Evolutionary conservation across 2,113 vertebrate species (phyloP).

Genomic region (Microtus montanus): DNA sequence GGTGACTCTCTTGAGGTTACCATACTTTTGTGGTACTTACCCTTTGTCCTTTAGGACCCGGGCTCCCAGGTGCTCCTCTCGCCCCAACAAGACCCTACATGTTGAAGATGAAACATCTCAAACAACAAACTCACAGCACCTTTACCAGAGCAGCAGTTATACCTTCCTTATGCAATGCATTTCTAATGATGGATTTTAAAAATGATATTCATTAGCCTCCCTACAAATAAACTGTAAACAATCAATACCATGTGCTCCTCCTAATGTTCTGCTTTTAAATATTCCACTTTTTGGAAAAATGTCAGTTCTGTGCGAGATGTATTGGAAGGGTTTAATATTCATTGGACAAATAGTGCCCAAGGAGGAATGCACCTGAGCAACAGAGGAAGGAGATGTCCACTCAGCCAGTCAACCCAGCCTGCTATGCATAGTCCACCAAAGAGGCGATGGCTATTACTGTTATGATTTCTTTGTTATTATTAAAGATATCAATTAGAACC

Average conservation of each 20-base stretch:
- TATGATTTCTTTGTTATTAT: not conserved
- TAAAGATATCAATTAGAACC: slow-evolving; percentile 19
- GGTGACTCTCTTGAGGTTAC: not conserved
- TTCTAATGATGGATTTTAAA: not conserved
- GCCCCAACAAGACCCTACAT: slow-evolving; percentile 90
- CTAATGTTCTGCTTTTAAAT: slow-evolving; percentile 31
- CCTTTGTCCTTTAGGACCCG: slow-evolving; percentile 92
- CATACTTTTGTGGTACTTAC: slow-evolving; percentile 86
- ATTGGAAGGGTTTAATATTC: not conserved
- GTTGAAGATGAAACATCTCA: slow-evolving; percentile 51
- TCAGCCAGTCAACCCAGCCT: not conserved
- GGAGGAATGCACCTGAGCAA: not conserved
- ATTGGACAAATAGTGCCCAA: not conserved
- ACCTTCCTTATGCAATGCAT: not conserved
- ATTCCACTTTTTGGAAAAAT: not conserved
- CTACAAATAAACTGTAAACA: slow-evolving; percentile 36
- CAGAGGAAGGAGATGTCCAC: not conserved
- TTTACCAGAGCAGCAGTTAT: not conserved
- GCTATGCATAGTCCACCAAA: too few relatives aligned
- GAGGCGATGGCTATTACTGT: not conserved
- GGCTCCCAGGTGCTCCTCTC: slow-evolving; percentile 89
- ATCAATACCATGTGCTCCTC: not conserved
- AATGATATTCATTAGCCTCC: not conserved
- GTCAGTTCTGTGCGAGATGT: not conserved
- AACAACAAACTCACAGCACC: not conserved